Base-by-base conservation (phyloP, 2,113 vertebrate genomes). In the Gadus macrocephalus region DNA sequence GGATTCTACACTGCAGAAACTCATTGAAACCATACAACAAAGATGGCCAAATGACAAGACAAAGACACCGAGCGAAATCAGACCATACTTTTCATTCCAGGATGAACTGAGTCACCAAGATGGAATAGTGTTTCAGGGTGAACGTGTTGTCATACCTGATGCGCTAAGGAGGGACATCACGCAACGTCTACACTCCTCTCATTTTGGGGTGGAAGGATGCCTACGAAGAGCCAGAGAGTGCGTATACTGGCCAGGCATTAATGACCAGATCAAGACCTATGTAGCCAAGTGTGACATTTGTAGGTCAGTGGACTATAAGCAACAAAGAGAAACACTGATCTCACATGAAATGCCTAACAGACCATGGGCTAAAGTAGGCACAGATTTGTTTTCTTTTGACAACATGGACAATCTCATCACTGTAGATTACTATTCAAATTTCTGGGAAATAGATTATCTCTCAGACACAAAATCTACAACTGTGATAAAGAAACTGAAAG, bases 401-500 rank as follows among this genome's bases (percentile, higher is more conserved):
- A 70, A 70, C 6, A 69, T 20, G 9, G 66, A 75, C 25, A 49
- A 74, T 42, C 60, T 67, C 15, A 63, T 78, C 2, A 70, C 66
- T 15, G 67, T 76, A 7, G 66, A 76, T 20, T 80, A 80, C 22
- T 76, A 71, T 59, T 83, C 66, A 2, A 77, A 77, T 17, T 79
- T 79, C 15, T 77, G 66, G 66, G 80, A 77, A 62, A 63, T 73
- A 1, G 73, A 78, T 22, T 73, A 20, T 20, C 15, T 72, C 15
- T 16, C 61, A 19, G 70, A 78, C 11, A 78, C 78, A 62, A 72
- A 69, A 16, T 66, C 76, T 7, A 68, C 11, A 5, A 78, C 80
- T 16, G 68, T 75, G 55, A 78, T 78, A n/a, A 38, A 19, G 25
- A 74, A 71, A 22, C 62, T 69, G 19, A 79, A 82, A 69, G 65